phyloP scores from a whole-genome alignment of 2,113 vertebrate genomes.

The Chlorodrepanis virens region DNA sequence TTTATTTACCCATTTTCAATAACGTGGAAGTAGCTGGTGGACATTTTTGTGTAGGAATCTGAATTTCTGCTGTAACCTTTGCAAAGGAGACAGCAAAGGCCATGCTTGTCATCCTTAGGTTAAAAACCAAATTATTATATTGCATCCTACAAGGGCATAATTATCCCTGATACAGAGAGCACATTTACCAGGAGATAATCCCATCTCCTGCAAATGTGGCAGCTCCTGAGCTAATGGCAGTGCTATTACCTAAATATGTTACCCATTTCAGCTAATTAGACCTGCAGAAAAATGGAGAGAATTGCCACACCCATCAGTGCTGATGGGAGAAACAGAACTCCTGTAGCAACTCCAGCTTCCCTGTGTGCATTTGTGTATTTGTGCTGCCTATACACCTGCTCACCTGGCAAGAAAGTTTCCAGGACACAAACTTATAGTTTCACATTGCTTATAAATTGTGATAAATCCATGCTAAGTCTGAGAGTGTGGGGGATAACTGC shows the following conservation, averaged over 20 bases:
- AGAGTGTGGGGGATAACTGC: background rate
- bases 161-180: background rate
- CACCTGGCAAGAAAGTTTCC: background rate
- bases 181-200: background rate
- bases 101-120: background rate
- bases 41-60: background rate
- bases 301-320: background rate
- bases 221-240: background rate
- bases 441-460: background rate
- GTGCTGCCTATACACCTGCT: background rate
- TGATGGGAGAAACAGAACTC: background rate
- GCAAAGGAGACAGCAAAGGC: background rate
- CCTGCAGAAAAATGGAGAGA: background rate
- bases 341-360: background rate
- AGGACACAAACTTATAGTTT: background rate
- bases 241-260: background rate
- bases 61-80: background rate
- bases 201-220: background rate
- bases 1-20: background rate
- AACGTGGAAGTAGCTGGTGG: background rate
- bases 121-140: background rate
- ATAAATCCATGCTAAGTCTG: background rate
- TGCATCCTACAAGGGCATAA: background rate
- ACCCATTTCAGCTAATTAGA: background rate
- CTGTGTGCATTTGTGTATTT: background rate